These are phyloP conservation scores for Coelopa pilipes DNA, from an alignment of 2,888 invertebrate species.

Conservation along the genomic window DNA sequence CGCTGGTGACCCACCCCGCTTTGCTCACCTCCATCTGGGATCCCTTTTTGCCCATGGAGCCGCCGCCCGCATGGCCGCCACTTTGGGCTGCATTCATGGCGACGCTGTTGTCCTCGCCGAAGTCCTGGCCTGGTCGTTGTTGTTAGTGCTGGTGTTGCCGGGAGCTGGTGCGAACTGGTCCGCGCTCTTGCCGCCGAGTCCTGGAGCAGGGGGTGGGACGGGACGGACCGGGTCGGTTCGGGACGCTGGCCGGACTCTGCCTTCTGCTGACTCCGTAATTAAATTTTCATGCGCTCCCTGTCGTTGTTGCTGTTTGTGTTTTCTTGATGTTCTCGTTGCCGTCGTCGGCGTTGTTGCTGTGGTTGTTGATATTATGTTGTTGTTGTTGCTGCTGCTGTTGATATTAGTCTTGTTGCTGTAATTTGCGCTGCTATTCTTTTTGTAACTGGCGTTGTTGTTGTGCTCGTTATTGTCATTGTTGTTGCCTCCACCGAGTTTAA, in stretches of 20 bases:
- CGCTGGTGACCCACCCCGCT: too few relatives aligned
- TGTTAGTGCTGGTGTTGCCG: not conserved
- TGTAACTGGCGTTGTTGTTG: not conserved
- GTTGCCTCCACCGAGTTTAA: not conserved
- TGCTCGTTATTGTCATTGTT: not conserved
- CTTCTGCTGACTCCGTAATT: conserved; percentile 16
- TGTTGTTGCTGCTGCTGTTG: not conserved
- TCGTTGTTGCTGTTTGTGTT: not conserved
- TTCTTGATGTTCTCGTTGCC: not conserved
- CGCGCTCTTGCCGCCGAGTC: conserved; percentile 6
- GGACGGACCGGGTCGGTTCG: not conserved
- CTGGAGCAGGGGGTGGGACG: not conserved
- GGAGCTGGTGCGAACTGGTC: conserved; percentile 18
- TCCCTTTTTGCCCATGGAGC: conserved; percentile 66
- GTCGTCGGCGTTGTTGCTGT: not conserved
- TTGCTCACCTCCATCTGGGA: conserved; percentile 67
- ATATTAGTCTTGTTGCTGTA: not conserved
- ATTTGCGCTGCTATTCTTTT: not conserved
- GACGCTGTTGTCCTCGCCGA: not conserved
- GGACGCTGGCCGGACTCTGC: not conserved
- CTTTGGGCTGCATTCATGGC: conserved; percentile 67
- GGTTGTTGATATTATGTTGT: not conserved
- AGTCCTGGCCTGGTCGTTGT: not conserved
- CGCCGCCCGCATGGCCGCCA: conserved; percentile 62
- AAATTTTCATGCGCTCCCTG: conserved; percentile 21